phyloP scores from a whole-genome alignment of 2,797 vertebrate genomes.

The Percopsis omiscomaycus region DNA sequence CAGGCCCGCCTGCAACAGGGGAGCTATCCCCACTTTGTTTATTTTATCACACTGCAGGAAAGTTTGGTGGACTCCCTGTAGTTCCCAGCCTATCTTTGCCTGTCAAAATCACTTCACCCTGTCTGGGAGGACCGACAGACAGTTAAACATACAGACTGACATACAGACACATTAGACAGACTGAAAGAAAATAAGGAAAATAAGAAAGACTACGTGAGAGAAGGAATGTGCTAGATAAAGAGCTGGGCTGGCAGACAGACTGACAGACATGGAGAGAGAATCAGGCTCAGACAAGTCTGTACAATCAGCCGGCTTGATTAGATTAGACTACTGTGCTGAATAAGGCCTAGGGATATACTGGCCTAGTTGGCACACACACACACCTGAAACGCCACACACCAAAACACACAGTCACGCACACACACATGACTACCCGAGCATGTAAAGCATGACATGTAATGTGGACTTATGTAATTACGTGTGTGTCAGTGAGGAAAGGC shows the following conservation, averaged over 20 bases:
- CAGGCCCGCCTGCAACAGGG: slow-evolving; percentile 4
- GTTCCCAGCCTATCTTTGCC: neutral
- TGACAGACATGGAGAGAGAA: slow-evolving; percentile 27
- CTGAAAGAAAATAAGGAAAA: neutral
- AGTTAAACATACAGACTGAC: neutral
- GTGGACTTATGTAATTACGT: slow-evolving; percentile 46
- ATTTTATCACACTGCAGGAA: slow-evolving; percentile 2
- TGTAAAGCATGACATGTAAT: slow-evolving; percentile 50
- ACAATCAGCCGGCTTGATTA: slow-evolving; percentile 54
- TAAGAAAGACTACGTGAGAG: neutral
- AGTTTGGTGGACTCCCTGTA: neutral
- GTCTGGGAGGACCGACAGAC: neutral
- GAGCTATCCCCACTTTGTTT: no score
- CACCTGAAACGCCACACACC: slow-evolving; percentile 15
- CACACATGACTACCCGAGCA: slow-evolving; percentile 13
- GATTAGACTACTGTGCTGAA: slow-evolving; percentile 49
- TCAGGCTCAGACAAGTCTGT: slow-evolving; percentile 46
- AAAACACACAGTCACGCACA: neutral
- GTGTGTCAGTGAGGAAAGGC: slow-evolving; percentile 34
- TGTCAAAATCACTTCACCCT: neutral
- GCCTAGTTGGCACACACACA: slow-evolving; percentile 44
- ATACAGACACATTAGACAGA: neutral
- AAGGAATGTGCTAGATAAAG: neutral
- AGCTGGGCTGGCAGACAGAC: slow-evolving; percentile 16
- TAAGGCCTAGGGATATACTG: slow-evolving; percentile 43